Percentiles rank a stretch among this genome's conserved stretches.
These are phyloP conservation scores for Caenorhabditis macrosperma DNA, from an alignment of 2,888 invertebrate species.

Conservation along the genomic window DNA sequence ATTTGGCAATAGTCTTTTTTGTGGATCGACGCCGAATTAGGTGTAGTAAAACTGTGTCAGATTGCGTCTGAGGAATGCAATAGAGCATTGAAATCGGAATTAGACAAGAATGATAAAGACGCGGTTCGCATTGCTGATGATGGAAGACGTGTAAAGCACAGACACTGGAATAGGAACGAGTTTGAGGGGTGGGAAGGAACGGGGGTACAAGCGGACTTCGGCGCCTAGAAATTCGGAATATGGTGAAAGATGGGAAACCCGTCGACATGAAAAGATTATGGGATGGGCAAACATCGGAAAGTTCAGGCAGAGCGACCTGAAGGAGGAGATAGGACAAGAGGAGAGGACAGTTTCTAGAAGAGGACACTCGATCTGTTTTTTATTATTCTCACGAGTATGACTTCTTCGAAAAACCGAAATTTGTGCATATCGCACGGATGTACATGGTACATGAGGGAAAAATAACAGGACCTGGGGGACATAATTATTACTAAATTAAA, in stretches of 20 bases:
- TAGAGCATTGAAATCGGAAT: background rate
- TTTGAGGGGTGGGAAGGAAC: background rate
- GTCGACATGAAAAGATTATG: constrained; percentile 27
- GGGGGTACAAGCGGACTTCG: background rate
- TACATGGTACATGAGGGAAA: constrained; percentile 22
- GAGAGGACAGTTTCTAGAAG: background rate
- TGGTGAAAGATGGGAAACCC: constrained; percentile 6
- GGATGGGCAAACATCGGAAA: constrained; percentile 3
- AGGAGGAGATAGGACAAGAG: constrained; percentile 15
- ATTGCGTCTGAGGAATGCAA: background rate
- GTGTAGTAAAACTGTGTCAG: background rate
- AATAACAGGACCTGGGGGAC: background rate
- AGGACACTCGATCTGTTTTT: constrained; percentile 4
- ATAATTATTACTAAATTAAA: constrained; percentile 5
- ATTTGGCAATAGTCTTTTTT: background rate
- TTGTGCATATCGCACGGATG: background rate
- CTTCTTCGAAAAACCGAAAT: background rate
- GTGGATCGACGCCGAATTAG: background rate
- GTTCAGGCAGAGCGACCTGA: constrained; percentile 4
- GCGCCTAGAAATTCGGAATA: constrained; percentile 20
- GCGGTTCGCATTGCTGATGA: background rate
- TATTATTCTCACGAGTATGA: background rate
- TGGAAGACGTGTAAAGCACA: constrained; percentile 18
- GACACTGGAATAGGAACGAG: constrained; percentile 28
- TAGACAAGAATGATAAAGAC: constrained; percentile 4